These are phyloP conservation scores for Amphiprion clarkii DNA, from an alignment of 2,797 vertebrate species.

Conservation along the genomic window DNA sequence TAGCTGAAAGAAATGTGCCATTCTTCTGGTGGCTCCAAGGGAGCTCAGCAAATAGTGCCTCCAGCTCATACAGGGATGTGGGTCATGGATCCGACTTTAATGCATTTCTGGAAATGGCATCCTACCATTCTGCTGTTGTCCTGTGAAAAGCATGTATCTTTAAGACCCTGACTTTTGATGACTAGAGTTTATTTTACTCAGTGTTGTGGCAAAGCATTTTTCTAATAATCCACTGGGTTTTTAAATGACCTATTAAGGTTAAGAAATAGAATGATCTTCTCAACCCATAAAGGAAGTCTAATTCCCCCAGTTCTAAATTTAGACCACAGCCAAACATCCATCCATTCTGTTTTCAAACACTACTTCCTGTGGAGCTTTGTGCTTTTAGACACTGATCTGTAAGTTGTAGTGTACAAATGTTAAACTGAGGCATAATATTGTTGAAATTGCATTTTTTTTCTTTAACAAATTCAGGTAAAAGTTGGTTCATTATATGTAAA, in stretches of 20 bases:
- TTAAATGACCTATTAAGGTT: neutral
- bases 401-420: too few species aligned
- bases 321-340: too few species aligned
- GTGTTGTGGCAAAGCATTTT: neutral
- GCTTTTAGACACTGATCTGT: too few species aligned
- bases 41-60: slow-evolving; percentile 20
- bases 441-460: too few species aligned
- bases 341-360: too few species aligned
- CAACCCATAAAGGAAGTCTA: neutral
- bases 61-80: slow-evolving; percentile 20
- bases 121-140: neutral
- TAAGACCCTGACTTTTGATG: neutral
- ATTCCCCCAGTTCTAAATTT: neutral
- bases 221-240: neutral
- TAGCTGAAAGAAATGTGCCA: slow-evolving; percentile 41
- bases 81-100: slow-evolving; percentile 34
- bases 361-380: too few species aligned
- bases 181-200: neutral
- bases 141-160: neutral
- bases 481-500: too few species aligned
- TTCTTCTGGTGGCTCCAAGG: slow-evolving; percentile 37
- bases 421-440: too few species aligned
- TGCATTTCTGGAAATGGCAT: slow-evolving; percentile 2
- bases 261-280: neutral
- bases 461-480: too few species aligned